Percentiles rank a stretch among this genome's conserved stretches.
Evolutionary conservation across 2,888 invertebrate genomes (phyloP).

Genomic region (Stenodera caucasica): DNA sequence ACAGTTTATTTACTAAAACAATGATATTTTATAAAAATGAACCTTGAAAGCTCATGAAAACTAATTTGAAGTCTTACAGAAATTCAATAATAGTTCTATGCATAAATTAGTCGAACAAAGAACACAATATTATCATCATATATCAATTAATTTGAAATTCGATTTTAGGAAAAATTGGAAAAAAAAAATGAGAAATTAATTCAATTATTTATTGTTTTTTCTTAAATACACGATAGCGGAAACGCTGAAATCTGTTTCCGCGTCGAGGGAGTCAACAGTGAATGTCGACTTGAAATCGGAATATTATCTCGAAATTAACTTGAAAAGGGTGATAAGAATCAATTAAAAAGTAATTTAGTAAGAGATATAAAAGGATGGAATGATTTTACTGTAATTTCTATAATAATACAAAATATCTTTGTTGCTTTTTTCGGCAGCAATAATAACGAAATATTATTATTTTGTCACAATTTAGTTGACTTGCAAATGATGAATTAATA

Average conservation of each 20-base stretch:
- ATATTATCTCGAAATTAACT: slow-evolving; percentile 22
- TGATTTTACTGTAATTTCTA: slow-evolving; percentile 21
- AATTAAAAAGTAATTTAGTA: slow-evolving; percentile 26
- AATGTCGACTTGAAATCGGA: slow-evolving; percentile 14
- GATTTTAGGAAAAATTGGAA: too few species aligned
- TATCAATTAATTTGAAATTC: too few species aligned
- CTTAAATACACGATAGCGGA: background rate
- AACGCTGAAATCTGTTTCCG: slow-evolving; percentile 6
- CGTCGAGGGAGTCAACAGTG: background rate
- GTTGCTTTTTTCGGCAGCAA: slow-evolving; percentile 13
- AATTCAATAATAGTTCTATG: slow-evolving; percentile 29
- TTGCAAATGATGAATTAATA: slow-evolving; percentile 24
- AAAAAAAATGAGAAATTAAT: background rate
- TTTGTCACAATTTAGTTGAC: slow-evolving; percentile 25
- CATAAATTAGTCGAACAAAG: slow-evolving; percentile 25
- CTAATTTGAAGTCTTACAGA: slow-evolving; percentile 23
- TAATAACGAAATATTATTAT: slow-evolving; percentile 17
- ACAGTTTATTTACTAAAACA: too few species aligned
- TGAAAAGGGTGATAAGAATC: slow-evolving; percentile 25
- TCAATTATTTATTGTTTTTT: background rate
- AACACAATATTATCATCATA: slow-evolving; percentile 19
- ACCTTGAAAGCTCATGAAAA: slow-evolving; percentile 22
- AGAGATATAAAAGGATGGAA: slow-evolving; percentile 21
- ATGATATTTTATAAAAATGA: slow-evolving; percentile 11
- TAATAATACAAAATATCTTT: slow-evolving; percentile 23